Percentiles rank a stretch among this genome's conserved stretches.
Conservation (phyloP, 2,888 invertebrate genomes). For the Nebria brevicollis region DNA sequence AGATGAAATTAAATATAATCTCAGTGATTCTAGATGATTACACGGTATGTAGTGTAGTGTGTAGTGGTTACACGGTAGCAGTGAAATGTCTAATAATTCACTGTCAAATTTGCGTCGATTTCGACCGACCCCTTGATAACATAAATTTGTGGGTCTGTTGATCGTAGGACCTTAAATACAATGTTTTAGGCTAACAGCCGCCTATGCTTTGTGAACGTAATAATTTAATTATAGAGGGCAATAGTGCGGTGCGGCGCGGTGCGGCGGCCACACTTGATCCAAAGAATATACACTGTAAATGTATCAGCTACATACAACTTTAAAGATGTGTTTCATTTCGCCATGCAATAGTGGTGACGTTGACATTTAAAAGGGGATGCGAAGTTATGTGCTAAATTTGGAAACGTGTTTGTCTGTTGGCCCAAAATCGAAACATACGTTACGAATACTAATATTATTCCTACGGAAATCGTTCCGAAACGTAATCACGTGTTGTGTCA, state of each 20-base stretch:
- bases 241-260: not conserved
- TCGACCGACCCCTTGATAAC: conserved; percentile 1
- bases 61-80: not conserved
- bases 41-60: not conserved
- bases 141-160: not conserved
- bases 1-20: not conserved
- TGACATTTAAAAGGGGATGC: not conserved
- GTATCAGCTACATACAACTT: no score
- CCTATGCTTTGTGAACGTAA: not conserved
- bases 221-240: conserved; percentile 11
- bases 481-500: not conserved
- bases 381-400: not conserved
- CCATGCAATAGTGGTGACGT: not conserved
- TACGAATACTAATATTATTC: not conserved
- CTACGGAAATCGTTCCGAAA: not conserved
- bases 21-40: not conserved
- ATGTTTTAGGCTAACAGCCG: not conserved
- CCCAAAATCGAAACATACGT: not conserved
- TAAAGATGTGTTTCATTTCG: not conserved
- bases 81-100: conserved; percentile 8
- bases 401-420: not conserved
- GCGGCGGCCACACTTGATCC: no score
- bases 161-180: conserved; percentile 4
- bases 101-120: not conserved
- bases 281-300: no score